Evolutionary conservation across 1,140 invertebrate species (phyloP).

Genomic region (Bombus waltoni): DNA sequence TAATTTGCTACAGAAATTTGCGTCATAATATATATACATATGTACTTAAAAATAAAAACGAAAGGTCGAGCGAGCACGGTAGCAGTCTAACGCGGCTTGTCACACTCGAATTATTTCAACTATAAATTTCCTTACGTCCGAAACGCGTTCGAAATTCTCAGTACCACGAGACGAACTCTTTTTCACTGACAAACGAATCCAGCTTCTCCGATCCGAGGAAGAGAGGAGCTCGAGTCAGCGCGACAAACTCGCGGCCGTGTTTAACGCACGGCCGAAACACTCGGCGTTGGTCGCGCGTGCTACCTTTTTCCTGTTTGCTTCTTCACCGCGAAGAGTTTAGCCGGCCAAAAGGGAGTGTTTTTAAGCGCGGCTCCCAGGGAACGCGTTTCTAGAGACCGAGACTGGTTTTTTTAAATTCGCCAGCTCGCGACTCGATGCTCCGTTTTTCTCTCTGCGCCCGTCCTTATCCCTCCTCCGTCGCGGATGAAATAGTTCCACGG

Average conservation of each 20-base stretch:
- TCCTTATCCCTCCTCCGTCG: neutral
- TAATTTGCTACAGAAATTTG: neutral
- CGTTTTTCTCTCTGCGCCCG: neutral
- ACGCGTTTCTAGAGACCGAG: neutral
- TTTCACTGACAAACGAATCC: neutral
- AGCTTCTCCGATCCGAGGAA: neutral
- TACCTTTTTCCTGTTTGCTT: slow-evolving; percentile 9
- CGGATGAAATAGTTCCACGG: slow-evolving; percentile 11
- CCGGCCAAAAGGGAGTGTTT: neutral
- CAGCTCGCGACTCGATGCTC: neutral
- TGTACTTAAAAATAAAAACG: neutral
- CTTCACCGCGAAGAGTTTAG: slow-evolving; percentile 17
- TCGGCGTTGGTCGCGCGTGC: neutral
- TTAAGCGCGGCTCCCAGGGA: neutral
- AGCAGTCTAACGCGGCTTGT: neutral
- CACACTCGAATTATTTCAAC: neutral
- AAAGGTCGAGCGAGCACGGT: neutral
- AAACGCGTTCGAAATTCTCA: no score
- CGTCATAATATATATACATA: no score
- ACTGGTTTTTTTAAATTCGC: neutral
- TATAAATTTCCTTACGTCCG: neutral
- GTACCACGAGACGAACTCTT: neutral
- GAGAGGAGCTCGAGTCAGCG: neutral
- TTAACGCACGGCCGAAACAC: neutral
- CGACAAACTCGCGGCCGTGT: neutral